Percentiles rank a stretch among this genome's conserved stretches.
These are phyloP conservation scores for Xestia sexstrigata DNA, from an alignment of 2,888 invertebrate genomes.

Conservation along the genomic window DNA sequence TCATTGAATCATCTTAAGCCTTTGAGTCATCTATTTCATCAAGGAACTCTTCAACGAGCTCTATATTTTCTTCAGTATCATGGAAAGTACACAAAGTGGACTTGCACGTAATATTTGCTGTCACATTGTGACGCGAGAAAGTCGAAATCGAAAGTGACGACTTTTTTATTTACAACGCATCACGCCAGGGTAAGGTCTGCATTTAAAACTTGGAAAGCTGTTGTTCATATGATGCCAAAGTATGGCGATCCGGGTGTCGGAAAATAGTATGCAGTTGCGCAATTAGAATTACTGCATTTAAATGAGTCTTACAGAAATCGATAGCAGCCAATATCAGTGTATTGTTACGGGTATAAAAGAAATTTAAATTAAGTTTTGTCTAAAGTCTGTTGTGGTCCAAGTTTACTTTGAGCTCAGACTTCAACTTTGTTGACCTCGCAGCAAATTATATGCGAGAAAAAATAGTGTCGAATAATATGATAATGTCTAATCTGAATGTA, in stretches of 20 bases:
- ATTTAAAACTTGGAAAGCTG: constrained; percentile 65
- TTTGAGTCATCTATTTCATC: constrained; percentile 7
- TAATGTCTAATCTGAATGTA: constrained; percentile 25
- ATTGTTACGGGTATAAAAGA: neutral
- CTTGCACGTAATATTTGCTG: constrained; percentile 77
- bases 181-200: constrained; percentile 66
- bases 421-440: constrained; percentile 10
- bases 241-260: constrained; percentile 43
- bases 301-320: constrained; percentile 12
- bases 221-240: constrained; percentile 35
- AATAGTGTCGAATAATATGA: constrained; percentile 7
- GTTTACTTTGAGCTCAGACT: constrained; percentile 1
- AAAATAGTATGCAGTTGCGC: constrained; percentile 28
- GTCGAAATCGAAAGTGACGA: constrained; percentile 79
- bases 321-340: neutral
- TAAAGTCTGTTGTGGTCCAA: constrained; percentile 3
- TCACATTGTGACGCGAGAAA: constrained; percentile 76
- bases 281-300: constrained; percentile 29
- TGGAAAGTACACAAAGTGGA: constrained; percentile 32
- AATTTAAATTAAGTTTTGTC: neutral
- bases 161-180: constrained; percentile 75
- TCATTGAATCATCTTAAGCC: constrained; percentile 4
- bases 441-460: constrained; percentile 35
- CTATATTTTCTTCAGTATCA: constrained; percentile 17
- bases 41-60: neutral